Percentiles rank a stretch among this genome's conserved stretches.
Conservation (phyloP, 2,888 invertebrate genomes). For the Heliconius sara region DNA sequence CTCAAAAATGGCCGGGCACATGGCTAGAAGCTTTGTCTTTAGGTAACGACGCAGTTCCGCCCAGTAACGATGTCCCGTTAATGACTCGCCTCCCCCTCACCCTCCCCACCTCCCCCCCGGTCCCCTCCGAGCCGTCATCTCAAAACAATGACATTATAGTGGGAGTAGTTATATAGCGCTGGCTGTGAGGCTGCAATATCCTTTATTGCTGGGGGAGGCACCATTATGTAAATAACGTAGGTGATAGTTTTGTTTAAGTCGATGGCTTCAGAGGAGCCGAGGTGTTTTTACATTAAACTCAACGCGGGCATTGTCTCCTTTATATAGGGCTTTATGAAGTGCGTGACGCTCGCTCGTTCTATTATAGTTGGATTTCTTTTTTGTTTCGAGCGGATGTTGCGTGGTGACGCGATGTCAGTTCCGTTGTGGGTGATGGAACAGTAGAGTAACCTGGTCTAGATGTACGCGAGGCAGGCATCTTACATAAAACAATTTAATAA, state of each 20-base stretch:
- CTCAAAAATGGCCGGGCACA: constrained; percentile 71
- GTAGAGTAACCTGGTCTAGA: background rate
- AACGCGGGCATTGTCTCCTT: constrained; percentile 22
- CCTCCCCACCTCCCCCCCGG: constrained; percentile 38
- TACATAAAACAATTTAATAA: too few species aligned
- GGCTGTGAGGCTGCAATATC: constrained; percentile 43
- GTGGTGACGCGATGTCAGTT: background rate
- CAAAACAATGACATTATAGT: constrained; percentile 67
- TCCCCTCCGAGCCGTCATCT: constrained; percentile 51
- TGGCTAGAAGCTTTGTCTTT: constrained; percentile 73
- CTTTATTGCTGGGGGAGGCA: constrained; percentile 43
- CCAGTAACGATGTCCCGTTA: constrained; percentile 74
- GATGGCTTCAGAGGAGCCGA: constrained; percentile 31
- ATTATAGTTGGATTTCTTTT: constrained; percentile 9
- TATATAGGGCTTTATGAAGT: constrained; percentile 22
- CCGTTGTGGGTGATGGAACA: background rate
- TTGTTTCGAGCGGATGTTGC: constrained; percentile 4
- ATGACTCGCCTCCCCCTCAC: constrained; percentile 56
- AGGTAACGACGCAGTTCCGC: constrained; percentile 76
- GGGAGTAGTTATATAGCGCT: constrained; percentile 45
- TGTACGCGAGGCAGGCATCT: background rate
- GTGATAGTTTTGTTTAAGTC: constrained; percentile 41
- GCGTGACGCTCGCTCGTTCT: constrained; percentile 8
- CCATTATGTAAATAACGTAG: constrained; percentile 47
- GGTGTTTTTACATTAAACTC: constrained; percentile 28